Conservation (phyloP, 2,113 vertebrate genomes). For the Neodon shergylaensis region DNA sequence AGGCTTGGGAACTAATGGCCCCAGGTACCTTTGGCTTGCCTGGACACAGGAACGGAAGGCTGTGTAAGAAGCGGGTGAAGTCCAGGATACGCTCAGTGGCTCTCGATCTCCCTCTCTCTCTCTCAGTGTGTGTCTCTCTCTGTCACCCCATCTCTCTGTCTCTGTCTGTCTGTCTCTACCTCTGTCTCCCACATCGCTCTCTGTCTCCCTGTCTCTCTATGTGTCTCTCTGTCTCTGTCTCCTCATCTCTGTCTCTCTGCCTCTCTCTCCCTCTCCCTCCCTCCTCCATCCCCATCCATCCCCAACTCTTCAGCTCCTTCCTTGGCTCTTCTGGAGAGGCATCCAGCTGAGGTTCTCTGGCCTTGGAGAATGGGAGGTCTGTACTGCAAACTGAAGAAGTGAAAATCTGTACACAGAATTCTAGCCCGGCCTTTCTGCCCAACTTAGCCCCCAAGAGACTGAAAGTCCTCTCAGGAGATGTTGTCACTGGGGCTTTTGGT, state of each 20-base stretch:
- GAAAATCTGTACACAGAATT: neutral
- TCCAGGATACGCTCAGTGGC: neutral
- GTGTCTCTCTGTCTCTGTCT: fast-evolving
- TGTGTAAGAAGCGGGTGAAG: neutral
- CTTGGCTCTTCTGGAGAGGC: too few relatives aligned
- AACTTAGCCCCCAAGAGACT: neutral
- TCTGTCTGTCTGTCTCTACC: neutral
- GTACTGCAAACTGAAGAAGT: neutral
- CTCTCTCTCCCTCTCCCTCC: neutral
- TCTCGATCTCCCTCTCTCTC: neutral
- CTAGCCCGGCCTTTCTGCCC: neutral
- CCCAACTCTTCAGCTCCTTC: neutral
- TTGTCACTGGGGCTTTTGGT: neutral
- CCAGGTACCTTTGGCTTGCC: neutral
- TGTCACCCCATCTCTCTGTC: neutral
- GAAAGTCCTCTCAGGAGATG: neutral
- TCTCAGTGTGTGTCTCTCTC: neutral
- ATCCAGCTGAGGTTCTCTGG: neutral
- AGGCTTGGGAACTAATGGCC: neutral
- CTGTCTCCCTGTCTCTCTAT: neutral
- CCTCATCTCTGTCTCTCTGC: neutral
- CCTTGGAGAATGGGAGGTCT: neutral
- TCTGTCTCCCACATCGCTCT: neutral
- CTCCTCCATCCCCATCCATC: neutral
- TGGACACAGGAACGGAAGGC: neutral